Conservation (phyloP, 2,113 vertebrate genomes). For the Herpailurus yagouaroundi region DNA sequence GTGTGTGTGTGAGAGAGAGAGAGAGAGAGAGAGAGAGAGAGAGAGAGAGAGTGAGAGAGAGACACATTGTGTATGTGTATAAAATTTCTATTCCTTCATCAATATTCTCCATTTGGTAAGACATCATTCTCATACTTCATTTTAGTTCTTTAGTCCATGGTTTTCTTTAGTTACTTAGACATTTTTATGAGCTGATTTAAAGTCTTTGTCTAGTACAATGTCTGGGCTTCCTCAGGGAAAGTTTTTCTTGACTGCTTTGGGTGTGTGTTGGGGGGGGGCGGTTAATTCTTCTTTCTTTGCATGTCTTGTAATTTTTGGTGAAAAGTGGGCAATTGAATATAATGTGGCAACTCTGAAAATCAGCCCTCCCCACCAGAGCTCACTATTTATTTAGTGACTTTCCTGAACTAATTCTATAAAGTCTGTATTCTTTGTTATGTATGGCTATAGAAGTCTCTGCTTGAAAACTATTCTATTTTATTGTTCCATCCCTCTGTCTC, state of each 20-base stretch:
- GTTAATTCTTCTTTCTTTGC: neutral
- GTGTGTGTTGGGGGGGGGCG: neutral
- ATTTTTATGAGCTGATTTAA: neutral
- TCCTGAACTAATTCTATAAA: neutral
- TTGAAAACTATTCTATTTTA: neutral
- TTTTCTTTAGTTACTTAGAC: neutral
- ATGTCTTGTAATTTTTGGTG: neutral
- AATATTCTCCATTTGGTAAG: neutral
- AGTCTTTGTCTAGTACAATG: neutral
- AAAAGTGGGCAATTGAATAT: neutral
- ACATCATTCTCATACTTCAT: neutral
- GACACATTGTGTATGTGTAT: neutral
- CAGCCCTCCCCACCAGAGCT: neutral
- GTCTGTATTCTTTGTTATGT: neutral
- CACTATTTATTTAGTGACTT: neutral
- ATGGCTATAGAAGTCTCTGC: neutral
- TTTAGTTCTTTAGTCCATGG: neutral
- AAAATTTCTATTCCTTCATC: neutral
- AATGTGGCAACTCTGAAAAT: neutral
- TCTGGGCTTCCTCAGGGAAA: neutral
- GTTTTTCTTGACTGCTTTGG: neutral
- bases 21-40: neutral
- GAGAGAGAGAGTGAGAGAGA: too few species aligned
- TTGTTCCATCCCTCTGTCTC: neutral
- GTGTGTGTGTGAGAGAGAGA: too few species aligned